Base-by-base conservation (phyloP, 2,888 invertebrate species). In the Hyalella azteca region DNA sequence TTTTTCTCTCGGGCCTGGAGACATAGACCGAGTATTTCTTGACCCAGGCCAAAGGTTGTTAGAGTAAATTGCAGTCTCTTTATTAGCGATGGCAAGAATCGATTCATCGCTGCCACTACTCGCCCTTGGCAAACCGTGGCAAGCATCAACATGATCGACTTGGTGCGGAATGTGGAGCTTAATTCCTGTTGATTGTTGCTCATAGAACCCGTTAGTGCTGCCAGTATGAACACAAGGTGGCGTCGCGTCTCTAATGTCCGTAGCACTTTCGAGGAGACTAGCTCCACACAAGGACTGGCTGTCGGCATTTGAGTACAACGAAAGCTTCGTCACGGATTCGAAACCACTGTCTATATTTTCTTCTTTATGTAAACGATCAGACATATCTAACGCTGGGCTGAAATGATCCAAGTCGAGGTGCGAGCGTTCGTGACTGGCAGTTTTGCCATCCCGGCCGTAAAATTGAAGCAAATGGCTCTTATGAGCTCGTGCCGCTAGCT, bases 281-380 rank as follows among this genome's bases (percentile, higher is more conserved):
- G 7, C 36, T 13, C 19, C 36, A 66, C 7, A 36, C 19, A 19
- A 29, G 13, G 32, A n/a, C 19, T 32, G 29, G 36, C 66, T 36
- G 19, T 66, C 66, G 32, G 66, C 0, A 29, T 15, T 36, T 29
- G 66, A 66, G 13, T 36, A 66, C n/a, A 36, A 66, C 13, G 66
- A 36, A 36, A 9, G 66, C 36, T 66, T 66, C 36, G 66, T 66
- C 13, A 66, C 66, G n/a, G 66, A 66, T 36, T 66, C 66, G 19
- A 66, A 66, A 36, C 66, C 66, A 19, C 66, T 66, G 66, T 66
- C 66, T 36, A 66, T 66, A 19, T 36, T 66, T 36, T 66, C 66
- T 19, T 66, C 66, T 32, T 66, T 32, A 36, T 66, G 32, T 5
- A 66, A 19, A 4, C 66, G 29, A 29, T 36, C 4, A 36, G 39